Evolutionary conservation across 2,113 vertebrate species (phyloP).

Genomic region (Conger conger): DNA sequence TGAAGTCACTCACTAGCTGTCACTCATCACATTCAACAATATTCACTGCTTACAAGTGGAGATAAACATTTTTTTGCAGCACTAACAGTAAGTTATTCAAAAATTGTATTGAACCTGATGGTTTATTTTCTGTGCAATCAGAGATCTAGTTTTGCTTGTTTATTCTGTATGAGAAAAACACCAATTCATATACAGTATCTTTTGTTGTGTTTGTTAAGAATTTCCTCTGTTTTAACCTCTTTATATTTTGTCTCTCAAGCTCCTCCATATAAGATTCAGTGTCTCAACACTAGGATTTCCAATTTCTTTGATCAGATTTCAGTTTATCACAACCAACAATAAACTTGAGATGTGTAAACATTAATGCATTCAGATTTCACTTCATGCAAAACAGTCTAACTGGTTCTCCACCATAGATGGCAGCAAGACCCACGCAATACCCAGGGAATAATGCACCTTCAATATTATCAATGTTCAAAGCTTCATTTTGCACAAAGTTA

Average conservation of each 20-base stretch:
- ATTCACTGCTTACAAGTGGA: not conserved
- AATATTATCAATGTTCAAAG: conserved; percentile 19
- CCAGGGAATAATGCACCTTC: conserved; percentile 14
- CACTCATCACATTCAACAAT: conserved; percentile 9
- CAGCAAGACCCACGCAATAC: not conserved
- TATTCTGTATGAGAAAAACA: not conserved
- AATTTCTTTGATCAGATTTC: not conserved
- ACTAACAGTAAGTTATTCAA: not conserved
- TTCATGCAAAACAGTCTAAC: not conserved
- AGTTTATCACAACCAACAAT: conserved; percentile 7
- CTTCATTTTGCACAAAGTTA: conserved; percentile 12
- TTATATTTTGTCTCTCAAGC: not conserved
- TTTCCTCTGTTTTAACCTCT: not conserved
- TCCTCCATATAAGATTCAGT: not conserved
- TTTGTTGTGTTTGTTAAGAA: conserved; percentile 9
- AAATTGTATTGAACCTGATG: not conserved
- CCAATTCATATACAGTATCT: not conserved
- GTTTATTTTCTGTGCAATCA: not conserved
- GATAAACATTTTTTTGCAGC: not conserved
- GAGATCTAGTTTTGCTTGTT: not conserved
- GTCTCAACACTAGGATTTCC: not conserved
- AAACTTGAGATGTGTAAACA: conserved; percentile 4
- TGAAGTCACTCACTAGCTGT: conserved; percentile 5
- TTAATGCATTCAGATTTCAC: not conserved
- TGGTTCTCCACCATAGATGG: conserved; percentile 7